Percentiles rank a stretch among this genome's conserved stretches.
phyloP scores from a whole-genome alignment of 2,797 vertebrate species.

The Pseudomugil tenellus region DNA sequence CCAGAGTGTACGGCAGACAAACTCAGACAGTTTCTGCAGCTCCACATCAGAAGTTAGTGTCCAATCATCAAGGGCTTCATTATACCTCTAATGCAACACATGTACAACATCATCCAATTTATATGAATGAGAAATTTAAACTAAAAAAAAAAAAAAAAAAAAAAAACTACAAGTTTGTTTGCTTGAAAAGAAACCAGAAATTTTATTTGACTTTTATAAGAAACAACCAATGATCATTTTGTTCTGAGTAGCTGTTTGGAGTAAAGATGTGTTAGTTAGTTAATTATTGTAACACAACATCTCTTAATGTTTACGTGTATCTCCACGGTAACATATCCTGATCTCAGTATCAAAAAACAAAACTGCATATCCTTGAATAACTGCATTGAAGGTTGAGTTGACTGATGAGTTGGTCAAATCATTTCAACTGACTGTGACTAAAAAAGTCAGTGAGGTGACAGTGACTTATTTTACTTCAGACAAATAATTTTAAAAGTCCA shows the following conservation, averaged over 20 bases:
- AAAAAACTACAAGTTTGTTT: conserved; percentile 2
- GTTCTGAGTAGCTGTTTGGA: conserved; percentile 38
- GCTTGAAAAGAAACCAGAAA: conserved; percentile 6
- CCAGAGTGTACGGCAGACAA: conserved; percentile 78
- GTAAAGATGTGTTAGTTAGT: conserved; percentile 2
- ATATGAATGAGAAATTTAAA: conserved; percentile 74
- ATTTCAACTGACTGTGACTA: too few species aligned
- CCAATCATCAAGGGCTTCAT: conserved; percentile 68
- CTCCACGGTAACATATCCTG: neutral
- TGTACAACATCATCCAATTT: conserved; percentile 73
- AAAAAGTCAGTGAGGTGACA: too few species aligned
- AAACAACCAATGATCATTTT: conserved; percentile 43
- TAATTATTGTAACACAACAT: conserved; percentile 10
- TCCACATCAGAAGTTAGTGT: conserved; percentile 74
- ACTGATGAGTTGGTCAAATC: too few species aligned
- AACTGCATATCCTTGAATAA: conserved; percentile 12
- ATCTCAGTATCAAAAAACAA: neutral
- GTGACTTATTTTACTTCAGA: neutral
- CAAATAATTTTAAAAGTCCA: neutral
- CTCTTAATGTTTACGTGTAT: neutral
- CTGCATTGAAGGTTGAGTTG: neutral
- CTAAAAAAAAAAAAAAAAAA: conserved; percentile 71
- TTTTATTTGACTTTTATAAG: conserved; percentile 54
- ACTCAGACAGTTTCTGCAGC: conserved; percentile 72
- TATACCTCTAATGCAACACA: conserved; percentile 65